These are phyloP conservation scores for Champsocephalus esox DNA, from an alignment of 2,797 vertebrate genomes.

Conservation along the genomic window DNA sequence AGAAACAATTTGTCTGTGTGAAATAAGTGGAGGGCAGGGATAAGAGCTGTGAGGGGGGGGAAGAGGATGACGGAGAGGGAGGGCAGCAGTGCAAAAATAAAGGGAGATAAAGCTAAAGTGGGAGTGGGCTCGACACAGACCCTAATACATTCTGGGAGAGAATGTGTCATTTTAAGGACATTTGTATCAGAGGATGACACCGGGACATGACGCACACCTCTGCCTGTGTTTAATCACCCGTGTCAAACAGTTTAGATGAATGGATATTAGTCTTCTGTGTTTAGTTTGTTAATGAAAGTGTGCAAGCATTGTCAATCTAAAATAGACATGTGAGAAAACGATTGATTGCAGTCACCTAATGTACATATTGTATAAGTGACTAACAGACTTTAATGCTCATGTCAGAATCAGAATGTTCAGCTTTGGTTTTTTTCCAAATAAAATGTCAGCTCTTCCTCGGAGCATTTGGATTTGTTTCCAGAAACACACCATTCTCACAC, in stretches of 20 bases:
- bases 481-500: slow-evolving; percentile 18
- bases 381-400: not conserved
- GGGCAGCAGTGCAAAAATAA: slow-evolving; percentile 16
- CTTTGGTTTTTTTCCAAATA: slow-evolving; percentile 3
- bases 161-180: slow-evolving; percentile 71
- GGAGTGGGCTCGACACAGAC: slow-evolving; percentile 64
- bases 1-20: slow-evolving; percentile 76
- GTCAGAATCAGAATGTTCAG: not conserved
- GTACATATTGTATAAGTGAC: not conserved
- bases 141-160: slow-evolving; percentile 72
- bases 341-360: not conserved
- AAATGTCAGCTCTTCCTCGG: slow-evolving; percentile 15
- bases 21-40: slow-evolving; percentile 60
- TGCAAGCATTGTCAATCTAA: slow-evolving; percentile 12
- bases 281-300: slow-evolving; percentile 33
- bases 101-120: slow-evolving; percentile 46
- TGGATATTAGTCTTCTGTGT: slow-evolving; percentile 61
- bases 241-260: slow-evolving; percentile 66
- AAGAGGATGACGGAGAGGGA: slow-evolving; percentile 6
- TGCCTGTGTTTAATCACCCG: slow-evolving; percentile 69
- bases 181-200: slow-evolving; percentile 72
- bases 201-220: slow-evolving; percentile 69
- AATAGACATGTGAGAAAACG: not conserved
- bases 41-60: slow-evolving; percentile 17
- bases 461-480: slow-evolving; percentile 39